Evolutionary conservation across 1,140 invertebrate genomes (phyloP).

Genomic region (Lepidostoma basale): DNA sequence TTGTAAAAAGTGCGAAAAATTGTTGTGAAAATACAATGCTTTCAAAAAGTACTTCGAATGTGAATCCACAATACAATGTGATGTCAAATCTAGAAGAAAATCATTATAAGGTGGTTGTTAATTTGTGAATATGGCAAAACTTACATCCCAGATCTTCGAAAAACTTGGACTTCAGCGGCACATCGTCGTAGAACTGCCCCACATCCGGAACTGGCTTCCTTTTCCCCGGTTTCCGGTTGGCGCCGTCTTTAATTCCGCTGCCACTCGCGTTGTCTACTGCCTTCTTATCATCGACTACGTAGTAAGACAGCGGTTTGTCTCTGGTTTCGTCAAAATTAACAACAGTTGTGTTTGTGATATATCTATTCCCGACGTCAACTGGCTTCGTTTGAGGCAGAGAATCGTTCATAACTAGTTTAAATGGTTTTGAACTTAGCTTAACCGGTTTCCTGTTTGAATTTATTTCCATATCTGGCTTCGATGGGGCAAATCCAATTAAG

Average conservation of each 20-base stretch:
- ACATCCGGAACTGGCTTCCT: slow-evolving; percentile 24
- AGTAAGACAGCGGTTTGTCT: slow-evolving; percentile 18
- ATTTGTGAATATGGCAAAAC: too few species aligned
- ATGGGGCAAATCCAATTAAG: slow-evolving; percentile 21
- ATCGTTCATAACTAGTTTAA: slow-evolving; percentile 6
- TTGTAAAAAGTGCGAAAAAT: too few species aligned
- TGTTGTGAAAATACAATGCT: too few species aligned
- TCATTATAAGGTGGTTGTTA: too few species aligned
- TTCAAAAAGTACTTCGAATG: too few species aligned
- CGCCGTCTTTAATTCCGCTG: not conserved
- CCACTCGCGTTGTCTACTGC: not conserved
- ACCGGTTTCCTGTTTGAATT: slow-evolving; percentile 22
- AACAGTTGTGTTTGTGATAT: not conserved
- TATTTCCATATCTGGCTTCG: not conserved
- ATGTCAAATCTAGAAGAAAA: too few species aligned
- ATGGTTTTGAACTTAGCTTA: slow-evolving; percentile 6
- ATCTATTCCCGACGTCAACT: not conserved
- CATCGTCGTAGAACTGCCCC: slow-evolving; percentile 43
- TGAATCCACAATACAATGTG: not conserved
- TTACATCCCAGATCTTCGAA: slow-evolving; percentile 65
- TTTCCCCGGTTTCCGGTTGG: slow-evolving; percentile 1
- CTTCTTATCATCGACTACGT: not conserved
- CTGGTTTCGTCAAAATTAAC: not conserved
- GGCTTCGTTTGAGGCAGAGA: too few species aligned
- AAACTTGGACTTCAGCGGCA: slow-evolving; percentile 55